A percentile compares a stretch with the other conserved stretches of the same genome.
phyloP scores from a whole-genome alignment of 1,140 invertebrate species.

The Psix sp. region DNA sequence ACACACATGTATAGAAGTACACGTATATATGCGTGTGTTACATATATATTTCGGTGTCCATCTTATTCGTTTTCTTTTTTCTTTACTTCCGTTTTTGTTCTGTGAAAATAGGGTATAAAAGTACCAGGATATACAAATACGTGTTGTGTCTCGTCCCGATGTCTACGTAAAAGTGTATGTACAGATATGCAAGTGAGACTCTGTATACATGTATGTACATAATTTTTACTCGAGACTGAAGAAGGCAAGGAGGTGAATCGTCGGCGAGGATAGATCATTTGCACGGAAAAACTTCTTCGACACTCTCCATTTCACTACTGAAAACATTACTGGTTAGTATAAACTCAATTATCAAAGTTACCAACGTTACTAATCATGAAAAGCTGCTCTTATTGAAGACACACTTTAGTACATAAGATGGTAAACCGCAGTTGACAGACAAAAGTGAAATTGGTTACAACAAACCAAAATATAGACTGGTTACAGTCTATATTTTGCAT shows the following conservation, averaged over 20 bases:
- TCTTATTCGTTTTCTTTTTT: conserved; percentile 26
- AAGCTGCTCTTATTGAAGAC: conserved; percentile 15
- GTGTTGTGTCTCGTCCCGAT: conserved; percentile 27
- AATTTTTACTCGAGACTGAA: conserved; percentile 68
- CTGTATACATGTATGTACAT: conserved; percentile 64
- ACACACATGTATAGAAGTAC: too few species aligned
- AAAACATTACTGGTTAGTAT: conserved; percentile 75
- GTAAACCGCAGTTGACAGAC: too few species aligned
- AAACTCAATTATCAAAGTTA: conserved; percentile 38
- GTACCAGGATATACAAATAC: conserved; percentile 40
- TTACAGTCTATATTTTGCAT: too few species aligned
- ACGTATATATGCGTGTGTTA: conserved; percentile 14
- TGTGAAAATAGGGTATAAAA: conserved; percentile 12
- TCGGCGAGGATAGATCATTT: conserved; percentile 55
- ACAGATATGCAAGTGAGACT: conserved; percentile 64
- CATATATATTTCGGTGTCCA: conserved; percentile 15
- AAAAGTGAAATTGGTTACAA: too few species aligned
- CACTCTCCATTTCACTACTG: conserved; percentile 71
- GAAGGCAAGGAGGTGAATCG: conserved; percentile 63
- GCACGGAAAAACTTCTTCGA: conserved; percentile 59
- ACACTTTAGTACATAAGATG: too few species aligned
- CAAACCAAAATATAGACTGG: too few species aligned
- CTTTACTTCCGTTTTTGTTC: neutral
- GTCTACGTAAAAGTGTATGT: conserved; percentile 63
- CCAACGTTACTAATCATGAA: conserved; percentile 15